Evolutionary conservation across 2,888 invertebrate species (phyloP).

Genomic region (Folsomia candida): DNA sequence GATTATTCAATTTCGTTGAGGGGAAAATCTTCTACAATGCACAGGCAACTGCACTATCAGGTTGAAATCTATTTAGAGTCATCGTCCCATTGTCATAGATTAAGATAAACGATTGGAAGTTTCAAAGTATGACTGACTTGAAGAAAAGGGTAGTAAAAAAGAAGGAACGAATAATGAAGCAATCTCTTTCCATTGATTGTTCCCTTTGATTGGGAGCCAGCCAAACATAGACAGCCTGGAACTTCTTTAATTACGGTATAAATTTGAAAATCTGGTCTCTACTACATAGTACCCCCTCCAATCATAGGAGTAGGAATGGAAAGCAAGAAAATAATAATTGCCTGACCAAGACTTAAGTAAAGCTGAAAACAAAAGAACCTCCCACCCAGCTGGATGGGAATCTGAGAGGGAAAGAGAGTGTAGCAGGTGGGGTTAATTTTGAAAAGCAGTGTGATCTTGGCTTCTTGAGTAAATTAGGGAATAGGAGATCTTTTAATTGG

Average conservation of each 20-base stretch:
- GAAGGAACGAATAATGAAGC: neutral
- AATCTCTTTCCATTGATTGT: neutral
- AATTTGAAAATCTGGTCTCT: neutral
- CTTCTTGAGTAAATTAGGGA: no score
- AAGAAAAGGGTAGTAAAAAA: no score
- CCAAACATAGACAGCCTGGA: neutral
- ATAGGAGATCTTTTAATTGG: no score
- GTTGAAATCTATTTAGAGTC: neutral
- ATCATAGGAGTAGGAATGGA: no score
- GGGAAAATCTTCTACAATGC: neutral
- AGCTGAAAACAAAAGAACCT: no score
- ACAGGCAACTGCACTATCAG: neutral
- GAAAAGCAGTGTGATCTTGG: no score
- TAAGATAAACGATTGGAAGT: neutral
- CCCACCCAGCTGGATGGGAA: neutral
- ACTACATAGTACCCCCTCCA: neutral
- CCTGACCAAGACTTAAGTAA: no score
- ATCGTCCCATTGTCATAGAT: neutral
- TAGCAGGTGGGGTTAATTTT: neutral
- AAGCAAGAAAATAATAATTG: no score
- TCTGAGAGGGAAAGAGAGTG: neutral
- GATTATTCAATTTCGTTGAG: neutral
- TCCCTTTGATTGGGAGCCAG: neutral
- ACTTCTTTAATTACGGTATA: neutral
- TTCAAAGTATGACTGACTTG: no score